Evolutionary conservation across 2,113 vertebrate genomes (phyloP).

Genomic region (Microcebus lehilahytsara): DNA sequence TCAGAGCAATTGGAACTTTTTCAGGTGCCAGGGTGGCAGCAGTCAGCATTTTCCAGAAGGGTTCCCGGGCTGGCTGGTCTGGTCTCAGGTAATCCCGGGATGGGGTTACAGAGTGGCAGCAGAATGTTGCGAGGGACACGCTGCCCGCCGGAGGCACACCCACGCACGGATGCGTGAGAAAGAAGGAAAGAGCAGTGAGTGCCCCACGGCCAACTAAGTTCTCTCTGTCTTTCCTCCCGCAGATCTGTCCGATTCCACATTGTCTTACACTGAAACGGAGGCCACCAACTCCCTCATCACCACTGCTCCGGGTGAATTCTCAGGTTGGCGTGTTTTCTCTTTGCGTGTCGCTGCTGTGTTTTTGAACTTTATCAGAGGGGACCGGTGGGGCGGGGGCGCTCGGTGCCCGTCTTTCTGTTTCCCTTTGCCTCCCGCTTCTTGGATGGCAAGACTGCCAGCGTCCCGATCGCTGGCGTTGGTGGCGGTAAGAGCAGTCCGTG

Average conservation of each 20-base stretch:
- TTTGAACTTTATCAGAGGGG: background rate
- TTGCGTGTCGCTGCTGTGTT: fast-evolving
- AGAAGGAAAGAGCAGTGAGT: background rate
- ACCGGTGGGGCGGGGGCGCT: too few species aligned
- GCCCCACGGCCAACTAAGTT: slow-evolving; percentile 5
- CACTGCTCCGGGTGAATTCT: slow-evolving; percentile 93
- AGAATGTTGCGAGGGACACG: background rate
- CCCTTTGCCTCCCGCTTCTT: background rate
- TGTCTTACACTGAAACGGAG: slow-evolving; percentile 99
- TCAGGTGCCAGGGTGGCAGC: slow-evolving; percentile 65
- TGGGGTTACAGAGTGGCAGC: background rate
- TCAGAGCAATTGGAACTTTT: slow-evolving; percentile 73
- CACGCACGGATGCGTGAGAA: background rate
- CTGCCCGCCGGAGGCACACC: background rate
- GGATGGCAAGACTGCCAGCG: background rate
- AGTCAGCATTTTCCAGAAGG: slow-evolving; percentile 10
- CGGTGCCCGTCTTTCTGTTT: background rate
- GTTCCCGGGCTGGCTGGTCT: background rate
- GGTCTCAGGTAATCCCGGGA: background rate
- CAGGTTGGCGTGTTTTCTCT: slow-evolving; percentile 87
- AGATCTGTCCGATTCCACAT: slow-evolving; percentile 99
- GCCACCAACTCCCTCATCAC: slow-evolving; percentile 93
- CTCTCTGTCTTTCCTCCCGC: slow-evolving; percentile 24
- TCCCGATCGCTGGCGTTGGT: background rate
- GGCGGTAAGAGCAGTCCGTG: background rate